Base-by-base conservation (phyloP, 2,113 vertebrate species). In the human (Homo sapiens) region DNA sequence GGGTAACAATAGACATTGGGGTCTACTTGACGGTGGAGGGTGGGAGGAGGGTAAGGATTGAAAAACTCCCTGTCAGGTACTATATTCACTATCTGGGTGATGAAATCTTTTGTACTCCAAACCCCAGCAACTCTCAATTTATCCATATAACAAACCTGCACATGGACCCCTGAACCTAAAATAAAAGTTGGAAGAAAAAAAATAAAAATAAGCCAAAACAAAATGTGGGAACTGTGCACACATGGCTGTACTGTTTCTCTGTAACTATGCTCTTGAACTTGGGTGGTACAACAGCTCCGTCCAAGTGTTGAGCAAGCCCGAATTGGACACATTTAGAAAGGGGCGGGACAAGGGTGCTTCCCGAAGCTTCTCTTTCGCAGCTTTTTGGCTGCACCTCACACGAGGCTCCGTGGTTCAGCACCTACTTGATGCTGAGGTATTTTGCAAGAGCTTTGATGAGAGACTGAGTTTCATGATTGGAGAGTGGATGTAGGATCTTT, bases 231-330 rank as follows among this genome's bases (percentile, higher is more conserved):
- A n/a, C 18, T 38, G 18, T 3, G 1, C 23, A 8, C 18, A 2
- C 8, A 2, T 27, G 35, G 16, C 52, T 10, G 5, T 18, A 9
- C 10, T 2, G 9, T 55, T 73, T 59, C 38, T 14, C 2, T 61
- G 59, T 25, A 30, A 35, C 66, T 2, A 45, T 1, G 6, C 5
- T 20, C 3, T 96, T 11, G 11, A 88, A 76, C 11, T 18, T 20
- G 0, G n/a, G 10, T 5, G 11, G 22, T 23, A 50, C 1, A 23
- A 3, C 30, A 18, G 22, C n/a, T 72, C 40, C 0, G 3, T 45
- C 1, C 43, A 0, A 48, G 11, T 93, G 10, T 27, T 30, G 48
- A 81, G 81, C 86, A 90, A 50, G 94, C 30, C 91, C 57, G 76
- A 81, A 76, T 3, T 2, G 12, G 40, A 6, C 40, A 43, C 3